A percentile compares a stretch with the other conserved stretches of the same genome.
phyloP scores from a whole-genome alignment of 2,888 invertebrate species.

The Omphaloscelis lunosa region DNA sequence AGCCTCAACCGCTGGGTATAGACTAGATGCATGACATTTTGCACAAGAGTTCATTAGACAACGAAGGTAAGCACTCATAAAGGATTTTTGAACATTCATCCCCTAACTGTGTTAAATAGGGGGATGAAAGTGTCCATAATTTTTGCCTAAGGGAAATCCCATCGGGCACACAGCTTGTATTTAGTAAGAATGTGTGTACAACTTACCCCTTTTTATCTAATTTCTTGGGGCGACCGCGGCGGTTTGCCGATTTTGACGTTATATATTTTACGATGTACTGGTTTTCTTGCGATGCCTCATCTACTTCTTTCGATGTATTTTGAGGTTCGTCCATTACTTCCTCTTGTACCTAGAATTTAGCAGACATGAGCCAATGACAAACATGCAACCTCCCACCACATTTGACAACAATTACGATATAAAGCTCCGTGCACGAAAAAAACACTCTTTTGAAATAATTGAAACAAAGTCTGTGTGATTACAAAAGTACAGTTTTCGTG shows the following conservation, averaged over 20 bases:
- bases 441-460: background rate
- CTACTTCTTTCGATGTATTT: background rate
- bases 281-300: constrained; percentile 5
- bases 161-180: background rate
- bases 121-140: background rate
- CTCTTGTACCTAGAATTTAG: constrained; percentile 9
- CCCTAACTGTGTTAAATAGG: too few relatives aligned
- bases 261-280: constrained; percentile 16
- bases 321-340: constrained; percentile 7
- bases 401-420: too few relatives aligned
- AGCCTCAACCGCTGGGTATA: too few relatives aligned
- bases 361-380: background rate
- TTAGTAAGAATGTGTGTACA: background rate
- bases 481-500: background rate
- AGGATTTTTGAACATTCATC: too few relatives aligned
- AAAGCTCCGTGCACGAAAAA: too few relatives aligned
- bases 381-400: background rate
- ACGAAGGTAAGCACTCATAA: too few relatives aligned
- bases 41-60: too few relatives aligned
- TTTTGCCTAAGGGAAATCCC: background rate
- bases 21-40: too few relatives aligned
- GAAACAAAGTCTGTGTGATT: background rate
- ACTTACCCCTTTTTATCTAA: constrained; percentile 38
- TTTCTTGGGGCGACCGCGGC: constrained; percentile 26
- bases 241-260: constrained; percentile 11